Conservation (phyloP, 2,888 invertebrate genomes). For the Drosophila leonis region DNA sequence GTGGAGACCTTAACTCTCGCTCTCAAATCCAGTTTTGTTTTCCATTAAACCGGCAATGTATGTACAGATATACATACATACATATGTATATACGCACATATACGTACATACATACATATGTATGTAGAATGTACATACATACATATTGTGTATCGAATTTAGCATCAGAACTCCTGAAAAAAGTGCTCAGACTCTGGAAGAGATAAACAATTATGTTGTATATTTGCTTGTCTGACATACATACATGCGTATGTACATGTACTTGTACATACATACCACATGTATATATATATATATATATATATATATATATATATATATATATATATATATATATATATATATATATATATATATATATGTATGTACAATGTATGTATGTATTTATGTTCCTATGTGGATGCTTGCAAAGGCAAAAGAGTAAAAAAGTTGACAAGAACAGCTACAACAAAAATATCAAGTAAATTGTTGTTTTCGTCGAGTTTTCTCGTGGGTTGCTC, state of each 20-base stretch:
- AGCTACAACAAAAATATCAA: conserved; percentile 38
- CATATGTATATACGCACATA: conserved; percentile 1
- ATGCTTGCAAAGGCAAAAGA: conserved; percentile 20
- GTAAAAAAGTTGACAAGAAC: conserved; percentile 36
- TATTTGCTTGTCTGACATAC: neutral
- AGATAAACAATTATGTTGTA: conserved; percentile 50
- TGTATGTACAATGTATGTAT: too few species aligned
- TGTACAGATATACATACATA: conserved; percentile 3
- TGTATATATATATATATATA: too few species aligned
- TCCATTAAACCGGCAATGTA: conserved; percentile 25
- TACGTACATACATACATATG: conserved; percentile 1
- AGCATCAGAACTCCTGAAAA: conserved; percentile 29
- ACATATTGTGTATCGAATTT: conserved; percentile 5
- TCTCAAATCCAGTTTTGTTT: conserved; percentile 56
- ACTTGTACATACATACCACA: too few species aligned
- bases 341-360: neutral
- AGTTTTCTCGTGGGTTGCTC: conserved; percentile 13
- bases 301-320: too few species aligned
- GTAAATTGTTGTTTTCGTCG: conserved; percentile 44
- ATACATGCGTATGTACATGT: neutral
- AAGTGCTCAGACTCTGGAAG: conserved; percentile 7
- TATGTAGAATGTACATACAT: neutral
- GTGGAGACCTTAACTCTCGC: conserved; percentile 32
- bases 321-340: neutral
- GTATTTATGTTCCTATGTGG: neutral